Evolutionary conservation across 1,140 invertebrate species (phyloP), one percentile per base, ranked within the genome.

Genomic region (Steinernema khuongi): DNA sequence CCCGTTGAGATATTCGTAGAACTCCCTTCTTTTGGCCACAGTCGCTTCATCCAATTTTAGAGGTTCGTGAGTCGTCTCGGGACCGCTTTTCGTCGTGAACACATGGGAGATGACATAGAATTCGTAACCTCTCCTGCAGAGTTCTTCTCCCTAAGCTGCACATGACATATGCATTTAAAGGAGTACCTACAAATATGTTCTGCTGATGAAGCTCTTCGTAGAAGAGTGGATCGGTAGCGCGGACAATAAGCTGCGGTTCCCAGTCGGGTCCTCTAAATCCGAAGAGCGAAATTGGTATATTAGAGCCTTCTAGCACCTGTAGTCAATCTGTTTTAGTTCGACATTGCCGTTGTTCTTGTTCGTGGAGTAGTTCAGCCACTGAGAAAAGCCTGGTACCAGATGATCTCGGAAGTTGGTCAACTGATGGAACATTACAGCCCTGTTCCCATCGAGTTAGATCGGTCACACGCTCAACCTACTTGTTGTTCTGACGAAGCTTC

Each of bases 241-340:
- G 50, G 19, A 60, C 11, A 22, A 60, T 22, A 2, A 60, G 19
- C 11, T 17, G 50, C 22, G 50, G 50, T 22, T 60, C 50, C 50
- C 50, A 60, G 50, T 60, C 50, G 4, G 50, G 50, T 14, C 50
- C 50, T 60, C 50, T 60, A n/a, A n/a, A n/a, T n/a, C n/a, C n/a
- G n/a, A n/a, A 22, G 50, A 60, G 4, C 50, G 50, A 60, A 7
- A 14, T 60, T 26, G 22, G 11, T n/a, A n/a, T n/a, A n/a, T 22
- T 60, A 60, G 7, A 60, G 22, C 7, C 50, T 11, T 4, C 2
- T 22, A 14, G 4, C 50, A 60, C 50, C 50, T 60, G 22, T 60
- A 60, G 26, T 60, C 50, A 22, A 60, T 60, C 50, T 26, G 50
- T 4, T 17, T 17, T 22, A 60, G 19, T 26, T 60, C 50, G 11